A percentile compares a stretch with the other conserved stretches of the same genome.
phyloP scores from a whole-genome alignment of 2,888 invertebrate species.

The Ormyrus rosae region DNA sequence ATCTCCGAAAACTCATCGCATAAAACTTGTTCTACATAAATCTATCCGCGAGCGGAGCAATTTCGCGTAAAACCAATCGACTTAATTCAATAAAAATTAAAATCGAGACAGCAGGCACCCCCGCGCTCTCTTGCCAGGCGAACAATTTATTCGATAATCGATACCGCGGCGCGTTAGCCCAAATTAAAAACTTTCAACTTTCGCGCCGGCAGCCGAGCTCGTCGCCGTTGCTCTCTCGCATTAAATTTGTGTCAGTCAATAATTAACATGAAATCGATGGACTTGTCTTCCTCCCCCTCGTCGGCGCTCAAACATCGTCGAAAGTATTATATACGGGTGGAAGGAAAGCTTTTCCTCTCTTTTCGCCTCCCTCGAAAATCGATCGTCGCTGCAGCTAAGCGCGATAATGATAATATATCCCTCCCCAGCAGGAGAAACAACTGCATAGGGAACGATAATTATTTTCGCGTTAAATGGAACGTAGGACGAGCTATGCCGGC shows the following conservation, averaged over 20 bases:
- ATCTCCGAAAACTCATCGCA: no score
- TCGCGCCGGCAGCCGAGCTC: background rate
- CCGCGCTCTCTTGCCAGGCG: background rate
- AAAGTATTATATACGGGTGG: background rate
- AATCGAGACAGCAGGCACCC: conserved; percentile 1
- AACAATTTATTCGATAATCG: conserved; percentile 26
- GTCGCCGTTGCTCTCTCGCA: background rate
- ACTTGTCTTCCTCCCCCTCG: background rate
- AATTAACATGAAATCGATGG: conserved; percentile 43
- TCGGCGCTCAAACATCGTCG: background rate
- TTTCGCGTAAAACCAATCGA: conserved; percentile 24
- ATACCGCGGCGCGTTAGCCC: conserved; percentile 7
- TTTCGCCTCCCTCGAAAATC: background rate
- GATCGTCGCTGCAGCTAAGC: conserved; percentile 22
- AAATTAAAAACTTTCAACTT: conserved; percentile 43
- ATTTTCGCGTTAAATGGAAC: conserved; percentile 51
- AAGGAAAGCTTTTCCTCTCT: background rate
- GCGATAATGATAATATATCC: conserved; percentile 24
- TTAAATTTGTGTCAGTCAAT: conserved; percentile 34
- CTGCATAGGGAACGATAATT: conserved; percentile 43
- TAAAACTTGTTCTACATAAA: no score
- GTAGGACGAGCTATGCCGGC: conserved; percentile 2
- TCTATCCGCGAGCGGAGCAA: background rate
- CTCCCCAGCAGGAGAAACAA: background rate
- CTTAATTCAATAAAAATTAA: conserved; percentile 37